Evolutionary conservation across 2,797 vertebrate species (phyloP).

Genomic region (Neosilurus hyrtlii): DNA sequence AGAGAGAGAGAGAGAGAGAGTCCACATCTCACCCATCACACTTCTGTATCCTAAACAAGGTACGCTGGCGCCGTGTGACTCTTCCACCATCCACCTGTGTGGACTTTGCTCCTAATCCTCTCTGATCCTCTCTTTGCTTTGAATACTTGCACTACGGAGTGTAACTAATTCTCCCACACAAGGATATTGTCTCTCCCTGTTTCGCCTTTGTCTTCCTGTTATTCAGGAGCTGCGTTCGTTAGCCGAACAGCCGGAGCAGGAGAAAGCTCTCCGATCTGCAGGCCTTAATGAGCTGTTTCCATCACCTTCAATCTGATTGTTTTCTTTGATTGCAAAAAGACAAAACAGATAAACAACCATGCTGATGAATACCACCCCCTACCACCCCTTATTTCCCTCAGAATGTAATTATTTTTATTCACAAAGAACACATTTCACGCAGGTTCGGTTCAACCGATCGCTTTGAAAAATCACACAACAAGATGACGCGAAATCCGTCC

Average conservation of each 20-base stretch:
- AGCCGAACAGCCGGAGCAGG: conserved; percentile 59
- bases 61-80: conserved; percentile 77
- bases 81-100: conserved; percentile 73
- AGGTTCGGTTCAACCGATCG: background rate
- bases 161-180: conserved; percentile 82
- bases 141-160: conserved; percentile 78
- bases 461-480: conserved; percentile 2
- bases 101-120: conserved; percentile 77
- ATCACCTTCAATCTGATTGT: conserved; percentile 64
- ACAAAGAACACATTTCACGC: background rate
- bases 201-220: conserved; percentile 70
- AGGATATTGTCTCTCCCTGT: conserved; percentile 76
- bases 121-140: conserved; percentile 63
- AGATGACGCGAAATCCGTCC: background rate
- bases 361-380: conserved; percentile 24
- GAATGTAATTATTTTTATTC: conserved; percentile 37
- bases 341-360: conserved; percentile 47
- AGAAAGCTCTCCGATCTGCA: conserved; percentile 66
- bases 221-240: conserved; percentile 75
- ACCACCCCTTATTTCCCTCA: conserved; percentile 4
- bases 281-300: conserved; percentile 72
- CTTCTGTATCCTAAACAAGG: conserved; percentile 73
- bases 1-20: background rate
- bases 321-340: conserved; percentile 52
- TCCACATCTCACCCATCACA: conserved; percentile 67